Conservation (phyloP, 2,888 invertebrate genomes). For the Lydus trimaculatus region DNA sequence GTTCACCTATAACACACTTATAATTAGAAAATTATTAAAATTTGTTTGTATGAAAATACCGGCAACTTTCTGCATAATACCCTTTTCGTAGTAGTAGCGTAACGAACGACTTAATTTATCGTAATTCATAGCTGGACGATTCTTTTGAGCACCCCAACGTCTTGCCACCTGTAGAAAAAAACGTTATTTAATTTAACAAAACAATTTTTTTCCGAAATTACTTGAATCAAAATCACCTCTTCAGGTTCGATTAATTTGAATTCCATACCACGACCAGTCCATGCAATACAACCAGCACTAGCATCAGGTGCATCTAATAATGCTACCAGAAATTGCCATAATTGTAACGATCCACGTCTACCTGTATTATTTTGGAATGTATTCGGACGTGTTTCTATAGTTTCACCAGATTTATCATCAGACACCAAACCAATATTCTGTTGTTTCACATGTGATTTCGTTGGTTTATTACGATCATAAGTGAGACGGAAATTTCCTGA, state of each 20-base stretch:
- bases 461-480: slow-evolving; percentile 28
- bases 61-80: slow-evolving; percentile 98
- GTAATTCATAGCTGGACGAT: slow-evolving; percentile 97
- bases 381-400: slow-evolving; percentile 41
- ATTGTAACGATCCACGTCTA: slow-evolving; percentile 84
- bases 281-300: slow-evolving; percentile 85
- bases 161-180: slow-evolving; percentile 77
- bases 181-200: slow-evolving; percentile 9
- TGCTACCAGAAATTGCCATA: slow-evolving; percentile 95
- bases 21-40: too few relatives aligned
- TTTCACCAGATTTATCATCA: slow-evolving; percentile 44
- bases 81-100: slow-evolving; percentile 97
- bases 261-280: slow-evolving; percentile 95
- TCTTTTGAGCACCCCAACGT: slow-evolving; percentile 96
- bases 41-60: slow-evolving; percentile 62
- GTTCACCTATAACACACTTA: slow-evolving; percentile 84
- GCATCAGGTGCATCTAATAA: slow-evolving; percentile 72
- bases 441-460: slow-evolving; percentile 38
- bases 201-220: background rate
- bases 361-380: slow-evolving; percentile 47
- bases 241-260: slow-evolving; percentile 96
- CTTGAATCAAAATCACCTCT: slow-evolving; percentile 66
- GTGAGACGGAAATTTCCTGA: slow-evolving; percentile 31
- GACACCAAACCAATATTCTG: background rate
- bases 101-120: slow-evolving; percentile 93